Evolutionary conservation across 2,113 vertebrate species (phyloP).

Genomic region (Ictidomys tridecemlineatus): DNA sequence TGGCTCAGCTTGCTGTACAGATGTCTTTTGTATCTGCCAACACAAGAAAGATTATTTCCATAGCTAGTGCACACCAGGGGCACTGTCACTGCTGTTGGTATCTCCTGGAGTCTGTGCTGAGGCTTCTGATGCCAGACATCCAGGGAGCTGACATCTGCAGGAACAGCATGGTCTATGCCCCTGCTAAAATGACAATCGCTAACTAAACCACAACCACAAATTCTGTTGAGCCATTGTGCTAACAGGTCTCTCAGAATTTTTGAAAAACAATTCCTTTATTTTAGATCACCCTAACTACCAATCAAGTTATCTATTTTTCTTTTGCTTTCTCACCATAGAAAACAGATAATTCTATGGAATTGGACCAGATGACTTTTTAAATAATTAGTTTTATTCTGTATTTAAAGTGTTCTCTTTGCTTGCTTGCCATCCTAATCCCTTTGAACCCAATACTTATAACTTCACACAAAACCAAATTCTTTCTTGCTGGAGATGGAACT

Average conservation of each 20-base stretch:
- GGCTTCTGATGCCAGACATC: conserved; percentile 67
- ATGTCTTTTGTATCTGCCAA: conserved; percentile 74
- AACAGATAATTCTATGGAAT: background rate
- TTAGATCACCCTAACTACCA: background rate
- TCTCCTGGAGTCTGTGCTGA: conserved; percentile 64
- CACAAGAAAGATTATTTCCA: conserved; percentile 70
- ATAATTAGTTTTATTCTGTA: background rate
- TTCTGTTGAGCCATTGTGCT: background rate
- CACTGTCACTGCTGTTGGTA: conserved; percentile 4
- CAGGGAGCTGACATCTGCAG: conserved; percentile 41
- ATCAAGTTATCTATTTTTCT: background rate
- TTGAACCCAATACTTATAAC: background rate
- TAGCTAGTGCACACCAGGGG: conserved; percentile 47
- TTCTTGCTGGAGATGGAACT: background rate
- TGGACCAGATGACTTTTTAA: background rate
- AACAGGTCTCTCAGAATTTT: background rate
- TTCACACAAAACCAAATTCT: background rate
- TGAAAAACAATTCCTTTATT: background rate
- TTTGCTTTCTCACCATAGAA: background rate
- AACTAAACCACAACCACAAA: background rate
- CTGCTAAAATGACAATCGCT: background rate
- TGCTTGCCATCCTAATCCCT: background rate
- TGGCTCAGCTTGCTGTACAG: conserved; percentile 73
- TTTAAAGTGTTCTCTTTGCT: background rate
- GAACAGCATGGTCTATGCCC: background rate